Evolutionary conservation across 2,797 vertebrate species (phyloP), one percentile per base, ranked within the genome.

Genomic region (Bovichtus variegatus): DNA sequence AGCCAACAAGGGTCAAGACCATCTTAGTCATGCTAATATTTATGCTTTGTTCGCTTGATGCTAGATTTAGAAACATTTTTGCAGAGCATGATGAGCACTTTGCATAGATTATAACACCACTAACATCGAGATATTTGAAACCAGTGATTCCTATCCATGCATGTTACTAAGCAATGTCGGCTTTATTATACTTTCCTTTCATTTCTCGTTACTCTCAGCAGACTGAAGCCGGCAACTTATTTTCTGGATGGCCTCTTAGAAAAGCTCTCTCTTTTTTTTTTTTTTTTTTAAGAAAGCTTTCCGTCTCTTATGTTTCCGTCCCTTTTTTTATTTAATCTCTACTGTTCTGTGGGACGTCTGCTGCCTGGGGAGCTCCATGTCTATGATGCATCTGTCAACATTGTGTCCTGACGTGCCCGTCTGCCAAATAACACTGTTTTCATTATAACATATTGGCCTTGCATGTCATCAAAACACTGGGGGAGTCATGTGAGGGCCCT

Each of bases 401-500:
- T 62, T 61, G 71, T 83, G 71, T 75, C 72, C 65, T 64, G 72
- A 71, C 10, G 23, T 76, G 77, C 78, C 55, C 60, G 72, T 85
- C 78, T 85, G 74, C 53, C 74, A 54, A 84, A 91, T 91, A 91
- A 85, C 77, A 71, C 70, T 81, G 87, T 89, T 92, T 90, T 80
- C 66, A 87, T 88, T 71, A 49, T 53, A 83, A 80, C 80, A 70
- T 66, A 79, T 68, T 62, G 50, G 80, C 62, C 58, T 40, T 58
- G 25, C 70, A 69, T 83, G 75, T 75, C 76, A 65, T 69, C 78
- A 82, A 80, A 89, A 83, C 76, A 84, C 61, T 44, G 16, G 16
- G 13, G 15, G 62, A 75, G 79, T 85, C 86, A 87, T 84, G 78
- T 85, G 80, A 86, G 57, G 78, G 38, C 49, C 21, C n/a, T 18